Evolutionary conservation across 2,113 vertebrate genomes (phyloP), one percentile per base, ranked within the genome.

Genomic region (Pao palembangensis): DNA sequence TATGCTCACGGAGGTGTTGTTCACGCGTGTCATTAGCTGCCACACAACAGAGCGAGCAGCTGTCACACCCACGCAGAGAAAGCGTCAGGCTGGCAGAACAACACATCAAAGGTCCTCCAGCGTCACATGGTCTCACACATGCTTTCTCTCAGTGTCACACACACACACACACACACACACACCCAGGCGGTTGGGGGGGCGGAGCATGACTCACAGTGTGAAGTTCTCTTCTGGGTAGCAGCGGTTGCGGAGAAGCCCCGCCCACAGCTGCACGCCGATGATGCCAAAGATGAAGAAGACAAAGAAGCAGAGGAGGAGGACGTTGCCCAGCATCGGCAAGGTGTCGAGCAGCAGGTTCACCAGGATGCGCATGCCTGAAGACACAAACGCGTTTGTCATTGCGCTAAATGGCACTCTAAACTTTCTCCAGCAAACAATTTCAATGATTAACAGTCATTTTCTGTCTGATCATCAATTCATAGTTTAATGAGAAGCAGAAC

Each of bases 261-360:
- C 87, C 87, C 87, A 88, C 69, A 88, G 74, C 71, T 88, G 87
- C 28, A 88, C 87, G 4, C 87, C 87, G 14, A 88, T 88, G 79
- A 88, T 87, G 58, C 87, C 87, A n/a, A 88, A 88, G 76, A 88
- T 88, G 74, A 88, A 88, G 81, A 88, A 88, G 67, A 88, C 87
- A 1, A 88, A 88, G 78, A 88, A 88, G 70, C 87, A 88, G 55
- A 88, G 85, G 46, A 88, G 84, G 43, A 88, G 84, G 51, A 88
- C 87, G 23, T 88, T 88, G 0, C 87, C 87, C 64, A 88, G 71
- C 87, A 88, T 88, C 51, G 87, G 87, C 55, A 89, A 64, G 1
- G 87, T 89, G 85, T 89, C 87, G 20, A 89, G 80, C 58, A 89
- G 84, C 57, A 89, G 82, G 70, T 87, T 89, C 18, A 89, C 87